Conservation (phyloP, 2,888 invertebrate genomes). For the Elgonia sp. region DNA sequence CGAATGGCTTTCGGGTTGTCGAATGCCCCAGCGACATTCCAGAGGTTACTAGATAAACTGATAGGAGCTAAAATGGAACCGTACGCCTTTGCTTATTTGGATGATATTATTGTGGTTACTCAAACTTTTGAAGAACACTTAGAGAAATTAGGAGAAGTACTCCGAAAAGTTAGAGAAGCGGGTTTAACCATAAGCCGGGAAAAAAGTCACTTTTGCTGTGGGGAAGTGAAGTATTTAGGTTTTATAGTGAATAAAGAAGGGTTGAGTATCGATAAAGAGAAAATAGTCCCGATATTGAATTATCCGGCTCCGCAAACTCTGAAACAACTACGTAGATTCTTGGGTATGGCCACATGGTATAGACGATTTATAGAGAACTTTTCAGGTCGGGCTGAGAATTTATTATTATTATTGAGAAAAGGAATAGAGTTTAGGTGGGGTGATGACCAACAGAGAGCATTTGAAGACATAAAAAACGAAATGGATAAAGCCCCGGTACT, state of each 20-base stretch:
- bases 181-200: too few species aligned
- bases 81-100: background rate
- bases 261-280: background rate
- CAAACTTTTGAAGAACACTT: background rate
- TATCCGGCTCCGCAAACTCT: background rate
- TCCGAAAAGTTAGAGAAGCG: too few species aligned
- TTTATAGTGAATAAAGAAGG: background rate
- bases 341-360: slow-evolving; percentile 10
- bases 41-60: too few species aligned
- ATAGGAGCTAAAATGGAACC: too few species aligned
- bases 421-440: too few species aligned
- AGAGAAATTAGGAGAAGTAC: too few species aligned
- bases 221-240: slow-evolving; percentile 4
- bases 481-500: background rate
- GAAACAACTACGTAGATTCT: background rate
- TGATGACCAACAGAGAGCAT: background rate
- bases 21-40: too few species aligned
- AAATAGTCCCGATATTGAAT: background rate
- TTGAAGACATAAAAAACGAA: background rate
- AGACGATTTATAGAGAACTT: background rate
- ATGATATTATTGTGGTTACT: background rate
- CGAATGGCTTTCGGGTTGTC: too few species aligned
- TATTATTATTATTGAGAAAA: slow-evolving; percentile 62
- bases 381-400: background rate
- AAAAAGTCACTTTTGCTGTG: too few species aligned